These are phyloP conservation scores for Apogon hyalosoma DNA, from an alignment of 2,797 vertebrate species.

Conservation along the genomic window DNA sequence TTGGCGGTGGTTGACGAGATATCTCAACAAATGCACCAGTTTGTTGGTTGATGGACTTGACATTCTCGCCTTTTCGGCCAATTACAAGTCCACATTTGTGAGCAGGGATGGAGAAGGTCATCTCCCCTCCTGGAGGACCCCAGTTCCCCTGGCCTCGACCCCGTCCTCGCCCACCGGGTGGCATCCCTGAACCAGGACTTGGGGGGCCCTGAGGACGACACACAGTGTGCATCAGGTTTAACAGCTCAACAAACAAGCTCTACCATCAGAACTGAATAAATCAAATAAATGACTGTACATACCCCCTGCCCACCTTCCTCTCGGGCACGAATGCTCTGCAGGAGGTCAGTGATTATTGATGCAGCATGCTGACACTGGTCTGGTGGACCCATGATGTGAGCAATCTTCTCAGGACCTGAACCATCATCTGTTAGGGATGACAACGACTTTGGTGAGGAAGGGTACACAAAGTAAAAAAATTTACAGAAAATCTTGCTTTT, in stretches of 20 bases:
- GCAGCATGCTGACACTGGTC: constrained; percentile 95
- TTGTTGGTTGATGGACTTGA: constrained; percentile 96
- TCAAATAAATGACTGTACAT: constrained; percentile 16
- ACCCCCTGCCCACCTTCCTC: constrained; percentile 86
- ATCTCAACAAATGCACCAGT: constrained; percentile 96
- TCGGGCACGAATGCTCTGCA: constrained; percentile 92
- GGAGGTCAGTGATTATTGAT: constrained; percentile 93
- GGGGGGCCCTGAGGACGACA: constrained; percentile 84
- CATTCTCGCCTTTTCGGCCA: constrained; percentile 93
- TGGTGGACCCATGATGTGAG: constrained; percentile 94
- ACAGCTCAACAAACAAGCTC: neutral
- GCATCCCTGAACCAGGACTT: constrained; percentile 88
- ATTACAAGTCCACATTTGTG: constrained; percentile 96
- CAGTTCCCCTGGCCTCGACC: constrained; percentile 88
- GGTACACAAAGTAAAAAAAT: constrained; percentile 4
- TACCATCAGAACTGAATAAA: neutral
- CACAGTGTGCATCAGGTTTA: neutral
- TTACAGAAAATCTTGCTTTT: neutral
- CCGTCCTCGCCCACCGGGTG: constrained; percentile 84
- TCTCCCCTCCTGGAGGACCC: constrained; percentile 92
- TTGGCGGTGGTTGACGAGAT: constrained; percentile 92
- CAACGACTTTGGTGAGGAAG: neutral
- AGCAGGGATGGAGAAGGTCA: constrained; percentile 94
- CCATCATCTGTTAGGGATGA: constrained; percentile 87
- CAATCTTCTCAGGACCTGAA: constrained; percentile 92